Evolutionary conservation across 2,113 vertebrate species (phyloP).

Genomic region (Alexandromys fortis): DNA sequence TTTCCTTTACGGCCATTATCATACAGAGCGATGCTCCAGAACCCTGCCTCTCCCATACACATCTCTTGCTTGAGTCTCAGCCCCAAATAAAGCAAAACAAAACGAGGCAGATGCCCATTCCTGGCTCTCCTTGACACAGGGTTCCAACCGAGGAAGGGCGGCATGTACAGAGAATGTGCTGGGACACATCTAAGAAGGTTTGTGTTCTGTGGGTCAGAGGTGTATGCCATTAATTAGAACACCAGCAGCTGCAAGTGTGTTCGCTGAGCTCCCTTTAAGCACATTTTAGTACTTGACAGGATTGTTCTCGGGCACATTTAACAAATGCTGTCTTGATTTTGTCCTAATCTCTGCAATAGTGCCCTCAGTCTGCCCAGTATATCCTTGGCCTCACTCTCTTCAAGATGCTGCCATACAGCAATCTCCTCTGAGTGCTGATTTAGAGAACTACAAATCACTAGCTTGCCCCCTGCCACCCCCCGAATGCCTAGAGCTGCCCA

Average conservation of each 20-base stretch:
- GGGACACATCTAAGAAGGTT: not conserved
- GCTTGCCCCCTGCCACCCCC: not conserved
- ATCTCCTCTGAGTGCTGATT: no score
- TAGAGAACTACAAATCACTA: not conserved
- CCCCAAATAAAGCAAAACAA: not conserved
- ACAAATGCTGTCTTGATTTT: not conserved
- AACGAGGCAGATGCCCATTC: not conserved
- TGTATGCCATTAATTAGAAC: not conserved
- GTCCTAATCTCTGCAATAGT: not conserved
- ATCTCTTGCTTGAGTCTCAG: conserved; percentile 1
- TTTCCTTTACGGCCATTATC: not conserved
- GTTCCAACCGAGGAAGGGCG: not conserved
- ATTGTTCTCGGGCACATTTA: not conserved
- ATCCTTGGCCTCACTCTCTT: not conserved
- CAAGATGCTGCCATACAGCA: not conserved
- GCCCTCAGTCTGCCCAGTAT: not conserved
- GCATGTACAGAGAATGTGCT: not conserved
- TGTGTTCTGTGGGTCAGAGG: not conserved
- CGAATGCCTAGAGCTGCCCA: not conserved
- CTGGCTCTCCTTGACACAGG: not conserved
- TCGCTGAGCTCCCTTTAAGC: not conserved
- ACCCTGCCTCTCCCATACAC: not conserved
- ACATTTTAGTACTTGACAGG: not conserved
- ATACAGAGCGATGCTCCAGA: not conserved
- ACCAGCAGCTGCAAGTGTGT: not conserved